Percentiles rank a stretch among this genome's conserved stretches.
These are phyloP conservation scores for Tachyglossus aculeatus DNA, from an alignment of 2,797 vertebrate species.

Conservation along the genomic window DNA sequence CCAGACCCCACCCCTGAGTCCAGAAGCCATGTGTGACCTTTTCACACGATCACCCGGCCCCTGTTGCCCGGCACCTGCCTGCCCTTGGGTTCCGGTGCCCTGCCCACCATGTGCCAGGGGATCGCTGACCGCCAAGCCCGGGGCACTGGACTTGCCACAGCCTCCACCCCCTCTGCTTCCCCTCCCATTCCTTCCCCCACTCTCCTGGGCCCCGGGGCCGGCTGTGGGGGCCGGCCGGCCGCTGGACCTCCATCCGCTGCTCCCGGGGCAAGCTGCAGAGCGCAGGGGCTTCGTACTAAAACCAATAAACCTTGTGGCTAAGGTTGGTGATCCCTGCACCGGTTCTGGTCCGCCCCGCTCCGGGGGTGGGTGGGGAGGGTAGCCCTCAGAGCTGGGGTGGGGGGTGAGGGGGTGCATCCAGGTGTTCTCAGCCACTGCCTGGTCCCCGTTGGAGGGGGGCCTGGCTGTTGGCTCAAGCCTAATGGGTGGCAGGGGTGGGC, in stretches of 20 bases:
- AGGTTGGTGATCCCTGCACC: slow-evolving; percentile 28
- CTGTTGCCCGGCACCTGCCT: no score
- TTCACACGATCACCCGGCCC: no score
- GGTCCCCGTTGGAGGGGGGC: no score
- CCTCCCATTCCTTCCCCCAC: no score
- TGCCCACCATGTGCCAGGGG: background rate
- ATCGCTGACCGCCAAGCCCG: no score
- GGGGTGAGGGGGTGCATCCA: background rate
- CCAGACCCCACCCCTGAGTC: no score
- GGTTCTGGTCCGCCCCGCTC: background rate
- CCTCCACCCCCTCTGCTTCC: no score
- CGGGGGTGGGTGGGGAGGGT: background rate
- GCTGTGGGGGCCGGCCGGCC: background rate
- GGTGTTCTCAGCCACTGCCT: background rate
- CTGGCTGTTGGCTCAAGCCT: no score
- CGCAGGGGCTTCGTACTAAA: slow-evolving; percentile 71
- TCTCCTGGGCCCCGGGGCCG: background rate
- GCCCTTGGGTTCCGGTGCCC: no score
- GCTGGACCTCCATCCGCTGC: background rate
- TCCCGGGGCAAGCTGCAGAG: slow-evolving; percentile 64
- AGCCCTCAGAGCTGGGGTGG: background rate
- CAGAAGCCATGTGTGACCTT: no score
- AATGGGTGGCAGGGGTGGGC: no score
- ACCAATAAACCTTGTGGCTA: slow-evolving; percentile 79
- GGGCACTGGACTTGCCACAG: no score